phyloP scores from a whole-genome alignment of 1,140 invertebrate species.

The Leptoteleia sp. region DNA sequence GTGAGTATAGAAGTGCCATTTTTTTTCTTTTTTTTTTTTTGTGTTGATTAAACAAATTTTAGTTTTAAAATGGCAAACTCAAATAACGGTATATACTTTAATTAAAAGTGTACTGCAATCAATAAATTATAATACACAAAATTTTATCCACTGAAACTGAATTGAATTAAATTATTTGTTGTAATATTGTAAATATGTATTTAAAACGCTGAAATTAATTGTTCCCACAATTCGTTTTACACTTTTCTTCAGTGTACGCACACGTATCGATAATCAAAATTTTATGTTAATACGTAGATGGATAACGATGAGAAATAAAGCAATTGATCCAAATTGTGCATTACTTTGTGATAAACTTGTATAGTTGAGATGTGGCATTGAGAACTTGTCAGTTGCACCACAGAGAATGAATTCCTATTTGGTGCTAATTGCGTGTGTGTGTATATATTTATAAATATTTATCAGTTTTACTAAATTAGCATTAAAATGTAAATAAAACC shows the following conservation, averaged over 20 bases:
- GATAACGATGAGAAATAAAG: conserved; percentile 13
- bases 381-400: conserved; percentile 59
- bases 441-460: conserved; percentile 73
- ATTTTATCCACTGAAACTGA: too few relatives aligned
- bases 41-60: too few relatives aligned
- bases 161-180: neutral
- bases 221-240: neutral
- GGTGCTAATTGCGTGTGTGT: conserved; percentile 73
- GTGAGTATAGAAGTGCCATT: too few relatives aligned
- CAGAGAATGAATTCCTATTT: conserved; percentile 67
- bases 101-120: neutral
- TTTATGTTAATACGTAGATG: conserved; percentile 23
- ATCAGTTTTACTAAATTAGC: conserved; percentile 66
- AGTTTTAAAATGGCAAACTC: conserved; percentile 11
- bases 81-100: conserved; percentile 19
- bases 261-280: conserved; percentile 31
- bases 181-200: conserved; percentile 24
- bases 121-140: neutral
- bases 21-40: too few relatives aligned
- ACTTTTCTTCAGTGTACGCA: neutral
- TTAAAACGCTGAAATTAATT: neutral
- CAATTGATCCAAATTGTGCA: conserved; percentile 30
- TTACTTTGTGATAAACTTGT: conserved; percentile 56
- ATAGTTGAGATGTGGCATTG: conserved; percentile 39
- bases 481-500: conserved; percentile 66